These are phyloP conservation scores for Corythoichthys intestinalis DNA, from an alignment of 2,113 vertebrate species.

Conservation along the genomic window DNA sequence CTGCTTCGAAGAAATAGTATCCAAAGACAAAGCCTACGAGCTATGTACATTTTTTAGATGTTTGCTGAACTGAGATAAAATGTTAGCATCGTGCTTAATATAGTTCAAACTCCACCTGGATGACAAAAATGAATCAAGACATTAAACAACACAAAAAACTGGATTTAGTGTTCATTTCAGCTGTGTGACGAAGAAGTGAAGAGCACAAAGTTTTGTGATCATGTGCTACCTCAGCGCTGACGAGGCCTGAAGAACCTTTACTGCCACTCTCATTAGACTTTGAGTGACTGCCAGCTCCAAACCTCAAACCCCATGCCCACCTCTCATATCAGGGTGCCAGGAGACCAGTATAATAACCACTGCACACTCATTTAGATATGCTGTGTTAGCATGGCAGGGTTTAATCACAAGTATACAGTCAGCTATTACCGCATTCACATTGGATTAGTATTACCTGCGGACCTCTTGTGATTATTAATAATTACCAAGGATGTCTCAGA, in stretches of 20 bases:
- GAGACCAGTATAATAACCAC: slow-evolving; percentile 19
- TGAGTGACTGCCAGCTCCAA: slow-evolving; percentile 39
- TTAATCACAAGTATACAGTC: background rate
- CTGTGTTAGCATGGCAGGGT: background rate
- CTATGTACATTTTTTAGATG: too few relatives aligned
- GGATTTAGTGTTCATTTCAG: slow-evolving; percentile 4
- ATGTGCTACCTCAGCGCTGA: slow-evolving; percentile 65
- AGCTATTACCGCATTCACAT: background rate
- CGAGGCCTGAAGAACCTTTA: slow-evolving; percentile 56
- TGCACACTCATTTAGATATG: slow-evolving; percentile 4
- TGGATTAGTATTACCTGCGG: too few relatives aligned
- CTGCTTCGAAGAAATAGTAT: too few relatives aligned
- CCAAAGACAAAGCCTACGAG: too few relatives aligned
- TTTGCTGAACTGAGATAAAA: too few relatives aligned
- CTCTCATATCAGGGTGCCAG: slow-evolving; percentile 24
- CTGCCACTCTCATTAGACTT: slow-evolving; percentile 49
- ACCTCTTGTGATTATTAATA: too few relatives aligned
- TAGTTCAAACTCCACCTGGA: too few relatives aligned
- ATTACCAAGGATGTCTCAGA: too few relatives aligned
- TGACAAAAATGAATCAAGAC: too few relatives aligned
- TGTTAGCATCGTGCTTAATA: too few relatives aligned
- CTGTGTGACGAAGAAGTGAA: slow-evolving; percentile 12
- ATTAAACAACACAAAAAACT: background rate
- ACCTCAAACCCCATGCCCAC: slow-evolving; percentile 46
- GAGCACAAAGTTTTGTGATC: slow-evolving; percentile 33